Evolutionary conservation across 1,140 invertebrate species (phyloP).

Genomic region (Andricus grossulariae): DNA sequence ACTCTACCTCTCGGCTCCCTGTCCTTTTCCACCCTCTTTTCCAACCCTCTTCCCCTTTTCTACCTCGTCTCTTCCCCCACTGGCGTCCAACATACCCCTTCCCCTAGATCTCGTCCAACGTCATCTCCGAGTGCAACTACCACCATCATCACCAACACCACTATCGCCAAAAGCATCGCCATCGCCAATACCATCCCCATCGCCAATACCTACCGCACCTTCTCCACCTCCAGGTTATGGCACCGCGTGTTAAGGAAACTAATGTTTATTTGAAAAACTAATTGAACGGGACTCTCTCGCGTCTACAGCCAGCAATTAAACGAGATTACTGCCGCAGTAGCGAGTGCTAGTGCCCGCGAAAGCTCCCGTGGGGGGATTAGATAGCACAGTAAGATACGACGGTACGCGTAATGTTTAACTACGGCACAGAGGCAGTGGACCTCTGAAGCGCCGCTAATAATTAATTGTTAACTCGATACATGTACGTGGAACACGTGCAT

Average conservation of each 20-base stretch:
- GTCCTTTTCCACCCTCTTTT: too few species aligned
- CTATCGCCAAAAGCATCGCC: not conserved
- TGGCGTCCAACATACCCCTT: not conserved
- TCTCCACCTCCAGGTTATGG: conserved; percentile 69
- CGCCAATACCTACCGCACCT: conserved; percentile 34
- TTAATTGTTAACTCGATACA: conserved; percentile 71
- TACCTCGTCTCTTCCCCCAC: conserved; percentile 15
- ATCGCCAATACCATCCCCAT: not conserved
- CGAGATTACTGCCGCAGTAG: conserved; percentile 73
- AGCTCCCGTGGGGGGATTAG: conserved; percentile 66
- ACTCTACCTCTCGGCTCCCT: too few species aligned
- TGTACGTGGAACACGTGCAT: conserved; percentile 35
- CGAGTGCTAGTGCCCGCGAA: conserved; percentile 61
- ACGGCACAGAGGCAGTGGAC: conserved; percentile 58
- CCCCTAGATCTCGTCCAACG: conserved; percentile 15
- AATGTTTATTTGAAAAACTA: conserved; percentile 78
- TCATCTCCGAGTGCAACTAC: conserved; percentile 43
- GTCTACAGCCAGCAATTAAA: conserved; percentile 76
- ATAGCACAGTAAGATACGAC: conserved; percentile 75
- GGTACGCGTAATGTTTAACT: conserved; percentile 75
- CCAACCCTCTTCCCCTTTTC: not conserved
- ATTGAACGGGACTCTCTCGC: conserved; percentile 75
- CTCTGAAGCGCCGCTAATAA: conserved; percentile 70
- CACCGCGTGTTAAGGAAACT: conserved; percentile 76
- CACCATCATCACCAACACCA: conserved; percentile 34